Evolutionary conservation across 2,113 vertebrate species (phyloP).

Genomic region (Asarcornis scutulata): DNA sequence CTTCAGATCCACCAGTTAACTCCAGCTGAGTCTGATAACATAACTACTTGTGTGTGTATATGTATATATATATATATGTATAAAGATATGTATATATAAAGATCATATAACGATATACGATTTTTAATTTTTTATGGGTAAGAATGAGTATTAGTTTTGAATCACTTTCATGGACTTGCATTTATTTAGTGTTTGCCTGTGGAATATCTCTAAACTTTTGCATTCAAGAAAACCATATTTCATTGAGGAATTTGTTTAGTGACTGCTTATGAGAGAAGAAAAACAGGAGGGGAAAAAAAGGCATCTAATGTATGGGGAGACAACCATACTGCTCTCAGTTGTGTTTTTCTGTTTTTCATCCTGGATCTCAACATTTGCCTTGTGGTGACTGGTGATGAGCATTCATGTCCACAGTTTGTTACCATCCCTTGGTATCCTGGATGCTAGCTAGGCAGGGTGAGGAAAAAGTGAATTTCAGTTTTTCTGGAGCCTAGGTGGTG

Average conservation of each 20-base stretch:
- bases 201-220: background rate
- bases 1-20: background rate
- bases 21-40: background rate
- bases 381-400: fast-evolving
- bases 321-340: background rate
- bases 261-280: background rate
- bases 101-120: background rate
- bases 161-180: background rate
- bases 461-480: background rate
- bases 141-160: background rate
- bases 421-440: fast-evolving
- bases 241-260: background rate
- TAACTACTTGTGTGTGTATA: background rate
- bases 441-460: background rate
- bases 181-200: background rate
- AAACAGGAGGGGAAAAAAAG: background rate
- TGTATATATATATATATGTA: background rate
- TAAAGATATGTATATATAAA: background rate
- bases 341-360: background rate
- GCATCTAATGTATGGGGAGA: too few species aligned
- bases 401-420: background rate
- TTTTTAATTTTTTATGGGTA: background rate
- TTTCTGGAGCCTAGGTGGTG: background rate
- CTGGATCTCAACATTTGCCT: background rate
- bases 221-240: background rate